These are phyloP conservation scores for Abrostola tripartita DNA, from an alignment of 2,888 invertebrate genomes.

Conservation along the genomic window DNA sequence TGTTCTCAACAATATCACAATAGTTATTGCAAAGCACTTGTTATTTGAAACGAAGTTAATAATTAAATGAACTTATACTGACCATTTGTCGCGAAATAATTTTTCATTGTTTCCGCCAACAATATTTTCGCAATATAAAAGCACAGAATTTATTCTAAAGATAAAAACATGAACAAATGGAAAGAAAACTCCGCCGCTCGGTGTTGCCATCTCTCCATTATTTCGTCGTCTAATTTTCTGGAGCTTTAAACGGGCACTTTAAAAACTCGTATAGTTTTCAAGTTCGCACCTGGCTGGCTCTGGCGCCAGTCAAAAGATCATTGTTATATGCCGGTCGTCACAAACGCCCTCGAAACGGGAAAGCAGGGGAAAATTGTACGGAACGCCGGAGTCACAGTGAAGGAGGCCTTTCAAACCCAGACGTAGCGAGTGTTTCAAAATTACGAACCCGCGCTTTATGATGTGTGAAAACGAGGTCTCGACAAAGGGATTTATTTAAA, in stretches of 20 bases:
- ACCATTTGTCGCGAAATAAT: not conserved
- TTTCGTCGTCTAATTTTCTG: constrained; percentile 71
- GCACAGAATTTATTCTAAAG: constrained; percentile 27
- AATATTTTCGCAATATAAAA: constrained; percentile 6
- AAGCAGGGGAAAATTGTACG: constrained; percentile 55
- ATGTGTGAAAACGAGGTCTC: constrained; percentile 66
- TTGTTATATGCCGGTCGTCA: constrained; percentile 73
- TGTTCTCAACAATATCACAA: too few species aligned
- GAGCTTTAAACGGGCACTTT: constrained; percentile 68
- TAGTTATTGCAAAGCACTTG: too few species aligned
- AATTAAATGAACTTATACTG: not conserved
- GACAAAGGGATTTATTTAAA: constrained; percentile 55
- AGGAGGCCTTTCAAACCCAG: constrained; percentile 69
- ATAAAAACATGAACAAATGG: constrained; percentile 31
- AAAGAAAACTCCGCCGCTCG: constrained; percentile 21
- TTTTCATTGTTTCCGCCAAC: not conserved
- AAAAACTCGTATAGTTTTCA: constrained; percentile 66
- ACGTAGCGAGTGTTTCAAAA: constrained; percentile 74
- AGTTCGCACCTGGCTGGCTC: constrained; percentile 64
- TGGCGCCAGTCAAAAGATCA: constrained; percentile 79
- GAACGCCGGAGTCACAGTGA: constrained; percentile 52
- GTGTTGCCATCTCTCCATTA: constrained; percentile 54
- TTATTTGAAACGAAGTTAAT: too few species aligned
- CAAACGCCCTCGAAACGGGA: constrained; percentile 71
- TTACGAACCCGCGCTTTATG: constrained; percentile 70